Evolutionary conservation across 2,113 vertebrate genomes (phyloP).

Genomic region (Cryptomyrus ogoouensis): DNA sequence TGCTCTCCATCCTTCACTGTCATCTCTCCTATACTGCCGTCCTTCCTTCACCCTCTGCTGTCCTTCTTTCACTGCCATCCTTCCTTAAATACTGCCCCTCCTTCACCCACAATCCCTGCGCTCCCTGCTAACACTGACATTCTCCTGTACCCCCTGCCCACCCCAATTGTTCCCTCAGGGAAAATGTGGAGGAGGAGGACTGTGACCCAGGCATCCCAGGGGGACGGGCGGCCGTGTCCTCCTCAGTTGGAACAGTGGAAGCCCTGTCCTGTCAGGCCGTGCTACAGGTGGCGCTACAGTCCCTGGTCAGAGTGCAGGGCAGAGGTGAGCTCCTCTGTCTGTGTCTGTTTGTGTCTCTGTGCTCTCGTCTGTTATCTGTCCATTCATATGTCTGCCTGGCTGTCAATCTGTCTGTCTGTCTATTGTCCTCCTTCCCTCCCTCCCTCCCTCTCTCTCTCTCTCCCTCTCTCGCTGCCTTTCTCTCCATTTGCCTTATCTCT

Average conservation of each 20-base stretch:
- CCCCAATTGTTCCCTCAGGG: constrained; percentile 57
- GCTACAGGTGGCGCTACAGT: constrained; percentile 85
- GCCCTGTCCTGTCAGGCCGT: constrained; percentile 88
- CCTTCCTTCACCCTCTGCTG: background rate
- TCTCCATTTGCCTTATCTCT: background rate
- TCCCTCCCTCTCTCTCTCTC: background rate
- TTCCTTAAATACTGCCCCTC: background rate
- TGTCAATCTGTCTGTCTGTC: background rate
- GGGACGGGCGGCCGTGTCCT: constrained; percentile 87
- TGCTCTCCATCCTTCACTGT: background rate
- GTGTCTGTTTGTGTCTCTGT: constrained; percentile 2
- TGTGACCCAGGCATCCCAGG: constrained; percentile 84
- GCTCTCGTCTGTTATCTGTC: background rate
- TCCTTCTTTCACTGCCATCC: background rate
- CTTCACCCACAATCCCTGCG: background rate
- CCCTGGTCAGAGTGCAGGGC: constrained; percentile 83
- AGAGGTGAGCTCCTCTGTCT: constrained; percentile 63
- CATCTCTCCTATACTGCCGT: background rate
- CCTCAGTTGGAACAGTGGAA: constrained; percentile 88
- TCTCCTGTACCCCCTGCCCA: background rate
- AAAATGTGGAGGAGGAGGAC: constrained; percentile 79
- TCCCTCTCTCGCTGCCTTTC: background rate
- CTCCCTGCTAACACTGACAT: background rate
- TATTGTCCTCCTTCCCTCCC: background rate
- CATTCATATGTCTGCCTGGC: background rate